These are phyloP conservation scores for Strigops habroptila DNA, from an alignment of 2,113 vertebrate genomes.

Conservation along the genomic window DNA sequence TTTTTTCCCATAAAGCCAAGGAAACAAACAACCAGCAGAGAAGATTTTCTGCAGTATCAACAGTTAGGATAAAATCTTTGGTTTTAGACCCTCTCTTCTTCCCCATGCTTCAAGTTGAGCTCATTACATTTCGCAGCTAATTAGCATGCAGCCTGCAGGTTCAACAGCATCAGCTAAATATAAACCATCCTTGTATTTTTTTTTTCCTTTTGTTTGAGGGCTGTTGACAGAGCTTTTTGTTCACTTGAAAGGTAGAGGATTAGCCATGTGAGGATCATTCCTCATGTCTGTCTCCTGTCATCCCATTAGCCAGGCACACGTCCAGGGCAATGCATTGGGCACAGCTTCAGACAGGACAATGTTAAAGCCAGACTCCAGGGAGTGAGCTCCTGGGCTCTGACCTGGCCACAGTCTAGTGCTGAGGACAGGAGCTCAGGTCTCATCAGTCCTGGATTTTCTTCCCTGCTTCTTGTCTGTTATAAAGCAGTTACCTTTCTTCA, in stretches of 20 bases:
- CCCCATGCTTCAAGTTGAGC: not conserved
- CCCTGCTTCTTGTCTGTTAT: not conserved
- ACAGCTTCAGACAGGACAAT: not conserved
- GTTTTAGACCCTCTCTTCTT: not conserved
- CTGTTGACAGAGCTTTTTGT: constrained; percentile 59
- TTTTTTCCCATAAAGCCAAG: not conserved
- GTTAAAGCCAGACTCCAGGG: not conserved
- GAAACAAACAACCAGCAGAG: constrained; percentile 18
- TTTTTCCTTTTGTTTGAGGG: constrained; percentile 39
- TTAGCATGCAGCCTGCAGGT: constrained; percentile 48
- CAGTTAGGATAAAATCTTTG: constrained; percentile 10
- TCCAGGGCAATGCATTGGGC: not conserved
- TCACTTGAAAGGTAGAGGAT: constrained; percentile 57
- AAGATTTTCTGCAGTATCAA: constrained; percentile 14
- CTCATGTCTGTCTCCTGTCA: constrained; percentile 19
- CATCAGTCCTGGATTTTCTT: not conserved
- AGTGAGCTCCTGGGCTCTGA: not conserved
- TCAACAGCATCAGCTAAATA: constrained; percentile 56
- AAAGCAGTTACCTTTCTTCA: not conserved
- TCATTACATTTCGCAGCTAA: constrained; percentile 4
- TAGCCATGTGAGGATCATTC: constrained; percentile 43
- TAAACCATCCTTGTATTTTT: constrained; percentile 48
- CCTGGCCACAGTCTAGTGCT: not conserved
- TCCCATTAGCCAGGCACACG: not conserved
- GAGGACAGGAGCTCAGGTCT: not conserved